Evolutionary conservation across 2,888 invertebrate species (phyloP), one percentile per base, ranked within the genome.

Genomic region (Drosophila acutilabella): DNA sequence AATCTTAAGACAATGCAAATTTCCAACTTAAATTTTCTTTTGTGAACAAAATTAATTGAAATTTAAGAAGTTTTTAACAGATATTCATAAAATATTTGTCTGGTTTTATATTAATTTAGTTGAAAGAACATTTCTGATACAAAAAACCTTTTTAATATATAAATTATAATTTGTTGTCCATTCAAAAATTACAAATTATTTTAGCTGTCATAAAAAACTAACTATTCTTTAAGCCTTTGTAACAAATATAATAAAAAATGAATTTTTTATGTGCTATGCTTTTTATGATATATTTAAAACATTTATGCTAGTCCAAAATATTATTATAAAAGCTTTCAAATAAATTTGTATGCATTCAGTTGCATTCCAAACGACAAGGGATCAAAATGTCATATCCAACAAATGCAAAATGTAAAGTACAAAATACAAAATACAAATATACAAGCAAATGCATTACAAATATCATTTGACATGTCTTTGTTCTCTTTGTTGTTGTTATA

Each of bases 311-410:
- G 7, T 5, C 47, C 11, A 48, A 60, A 57, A 23, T n/a, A 52
- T 14, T 42, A 14, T 14, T 14, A 48, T 23, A 36, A 16, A 48
- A 26, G 26, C 30, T 33, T 48, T 60, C 44, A 58, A 62, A 59
- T 66, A 33, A 54, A 64, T 75, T 71, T 64, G 36, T 57, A 66
- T 60, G 40, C 40, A 58, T 45, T 51, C 11, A 18, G 50, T 33
- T 23, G 36, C 53, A 50, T 61, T 74, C 75, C 66, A 64, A 75
- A 68, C 72, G 72, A 71, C 81, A 80, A 76, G 71, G 70, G 74
- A 57, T 80, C 62, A 73, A 76, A 78, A 64, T 78, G 70, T 78
- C 74, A 71, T 38, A 61, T 64, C 64, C 62, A 57, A 50, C 70
- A 30, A 56, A 40, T 42, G 48, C 40, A 54, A 56, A 26, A 40